phyloP scores from a whole-genome alignment of 2,888 invertebrate genomes.

The Andrena trimmerana region DNA sequence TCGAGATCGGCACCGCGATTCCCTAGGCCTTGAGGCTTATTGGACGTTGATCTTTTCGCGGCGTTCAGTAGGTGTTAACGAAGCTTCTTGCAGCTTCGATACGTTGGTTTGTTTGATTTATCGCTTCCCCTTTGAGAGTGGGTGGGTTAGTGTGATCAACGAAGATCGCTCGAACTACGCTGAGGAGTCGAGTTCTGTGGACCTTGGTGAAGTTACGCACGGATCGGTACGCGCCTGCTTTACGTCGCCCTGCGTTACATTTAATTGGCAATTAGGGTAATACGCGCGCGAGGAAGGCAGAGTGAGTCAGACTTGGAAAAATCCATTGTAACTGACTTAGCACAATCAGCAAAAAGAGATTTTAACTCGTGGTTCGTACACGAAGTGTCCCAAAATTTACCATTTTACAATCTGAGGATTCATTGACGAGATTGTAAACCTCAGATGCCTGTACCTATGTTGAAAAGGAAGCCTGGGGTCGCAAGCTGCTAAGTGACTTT shows the following conservation, averaged over 20 bases:
- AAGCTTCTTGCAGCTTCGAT: neutral
- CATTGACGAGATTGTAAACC: too few species aligned
- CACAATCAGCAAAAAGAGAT: too few species aligned
- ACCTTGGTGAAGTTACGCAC: slow-evolving; percentile 13
- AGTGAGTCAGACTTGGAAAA: slow-evolving; percentile 16
- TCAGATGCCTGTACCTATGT: too few species aligned
- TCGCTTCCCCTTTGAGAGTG: neutral
- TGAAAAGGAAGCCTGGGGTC: too few species aligned
- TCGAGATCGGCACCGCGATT: slow-evolving; percentile 5
- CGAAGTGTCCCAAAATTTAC: too few species aligned
- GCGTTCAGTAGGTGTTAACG: slow-evolving; percentile 7
- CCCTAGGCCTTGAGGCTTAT: neutral
- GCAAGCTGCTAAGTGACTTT: too few species aligned
- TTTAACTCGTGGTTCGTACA: too few species aligned
- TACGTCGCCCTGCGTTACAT: slow-evolving; percentile 31
- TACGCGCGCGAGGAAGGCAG: slow-evolving; percentile 13
- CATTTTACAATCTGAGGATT: too few species aligned
- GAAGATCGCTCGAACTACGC: neutral
- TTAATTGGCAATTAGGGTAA: slow-evolving; percentile 71
- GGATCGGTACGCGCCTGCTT: slow-evolving; percentile 24
- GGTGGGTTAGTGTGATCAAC: slow-evolving; percentile 21
- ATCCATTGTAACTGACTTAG: too few species aligned
- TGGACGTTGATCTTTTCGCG: neutral
- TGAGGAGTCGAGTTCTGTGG: neutral
- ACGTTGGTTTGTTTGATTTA: slow-evolving; percentile 1